Base-by-base conservation (phyloP, 2,888 invertebrate genomes). In the Noctua janthe region DNA sequence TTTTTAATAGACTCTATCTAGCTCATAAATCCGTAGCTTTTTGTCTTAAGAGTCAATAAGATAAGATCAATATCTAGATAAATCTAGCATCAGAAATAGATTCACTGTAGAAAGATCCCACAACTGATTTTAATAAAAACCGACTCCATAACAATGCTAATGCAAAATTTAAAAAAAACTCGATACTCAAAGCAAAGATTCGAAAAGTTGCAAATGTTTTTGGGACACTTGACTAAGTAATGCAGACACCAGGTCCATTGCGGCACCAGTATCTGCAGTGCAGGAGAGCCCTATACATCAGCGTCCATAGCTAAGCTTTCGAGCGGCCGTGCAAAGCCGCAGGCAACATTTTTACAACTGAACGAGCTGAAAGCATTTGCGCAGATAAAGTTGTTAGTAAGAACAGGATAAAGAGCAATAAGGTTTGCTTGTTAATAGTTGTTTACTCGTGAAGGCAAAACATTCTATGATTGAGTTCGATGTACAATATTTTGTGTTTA, bases 181-280 rank as follows among this genome's bases (percentile, higher is more conserved):
- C 0, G 6, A 71, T 47, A 23, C 49, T 10, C 2, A 70, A 81
- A 49, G 23, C 17, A 39, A 29, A 2, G 0, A 71, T 51, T 83
- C 17, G 8, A 51, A 66, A 69, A 78, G 0, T 71, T 23, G 43
- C 23, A 56, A 39, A 66, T 23, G 7, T 74, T 83, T 76, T 75
- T 64, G 59, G 47, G n/a, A 8, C 47, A 78, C 29, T 54, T 47
- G 69, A 49, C 69, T 83, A 51, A 49, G 70, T 78, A 80, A 82
- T 84, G 81, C 83, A 69, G 74, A 81, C 76, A 77, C 75, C 67
- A 76, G 74, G 69, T 72, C 76, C 78, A 76, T 69, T 85, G 82
- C 86, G 79, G 84, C 74, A 87, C 73, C 80, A 59, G 82, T 76
- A 89, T 87, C 90, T 67, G 89, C 89, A 89, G 71, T 89, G 89